A percentile compares a stretch with the other conserved stretches of the same genome.
phyloP scores from a whole-genome alignment of 2,888 invertebrate genomes.

The Criorhina ranunculi region DNA sequence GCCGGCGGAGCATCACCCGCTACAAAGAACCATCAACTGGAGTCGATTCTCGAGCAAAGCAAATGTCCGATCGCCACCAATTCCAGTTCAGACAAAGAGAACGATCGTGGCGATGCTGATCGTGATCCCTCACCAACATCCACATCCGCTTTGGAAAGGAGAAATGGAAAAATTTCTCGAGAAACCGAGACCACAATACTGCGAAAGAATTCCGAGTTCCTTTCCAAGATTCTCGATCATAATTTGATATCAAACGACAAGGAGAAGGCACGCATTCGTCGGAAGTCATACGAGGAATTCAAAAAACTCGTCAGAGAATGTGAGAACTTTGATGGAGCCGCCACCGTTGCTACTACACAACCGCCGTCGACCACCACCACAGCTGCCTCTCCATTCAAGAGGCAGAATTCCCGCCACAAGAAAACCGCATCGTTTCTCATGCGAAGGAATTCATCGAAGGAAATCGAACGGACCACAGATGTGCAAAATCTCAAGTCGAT shows the following conservation, averaged over 20 bases:
- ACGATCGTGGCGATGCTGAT: conserved; percentile 73
- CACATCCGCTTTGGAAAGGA: conserved; percentile 55
- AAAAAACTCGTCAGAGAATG: conserved; percentile 83
- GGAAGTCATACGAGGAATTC: conserved; percentile 85
- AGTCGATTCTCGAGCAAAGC: conserved; percentile 69
- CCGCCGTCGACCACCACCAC: conserved; percentile 17
- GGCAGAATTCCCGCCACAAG: conserved; percentile 83
- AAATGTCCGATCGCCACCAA: conserved; percentile 49
- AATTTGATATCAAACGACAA: conserved; percentile 80
- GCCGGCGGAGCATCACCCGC: conserved; percentile 43
- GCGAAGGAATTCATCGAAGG: conserved; percentile 78
- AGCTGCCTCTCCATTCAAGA: conserved; percentile 79
- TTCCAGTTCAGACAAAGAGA: conserved; percentile 69
- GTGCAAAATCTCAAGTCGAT: conserved; percentile 62
- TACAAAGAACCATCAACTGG: conserved; percentile 62
- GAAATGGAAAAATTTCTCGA: conserved; percentile 57
- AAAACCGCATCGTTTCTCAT: conserved; percentile 81
- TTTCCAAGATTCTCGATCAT: conserved; percentile 83
- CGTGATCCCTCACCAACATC: conserved; percentile 42
- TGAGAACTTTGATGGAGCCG: conserved; percentile 78
- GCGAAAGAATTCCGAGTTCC: conserved; percentile 83
- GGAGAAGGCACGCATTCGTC: conserved; percentile 83
- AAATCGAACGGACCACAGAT: conserved; percentile 71
- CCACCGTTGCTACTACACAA: conserved; percentile 38
- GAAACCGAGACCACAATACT: conserved; percentile 81